Evolutionary conservation across 2,797 vertebrate genomes (phyloP), one percentile per base, ranked within the genome.

Genomic region (Micromesistius poutassou): DNA sequence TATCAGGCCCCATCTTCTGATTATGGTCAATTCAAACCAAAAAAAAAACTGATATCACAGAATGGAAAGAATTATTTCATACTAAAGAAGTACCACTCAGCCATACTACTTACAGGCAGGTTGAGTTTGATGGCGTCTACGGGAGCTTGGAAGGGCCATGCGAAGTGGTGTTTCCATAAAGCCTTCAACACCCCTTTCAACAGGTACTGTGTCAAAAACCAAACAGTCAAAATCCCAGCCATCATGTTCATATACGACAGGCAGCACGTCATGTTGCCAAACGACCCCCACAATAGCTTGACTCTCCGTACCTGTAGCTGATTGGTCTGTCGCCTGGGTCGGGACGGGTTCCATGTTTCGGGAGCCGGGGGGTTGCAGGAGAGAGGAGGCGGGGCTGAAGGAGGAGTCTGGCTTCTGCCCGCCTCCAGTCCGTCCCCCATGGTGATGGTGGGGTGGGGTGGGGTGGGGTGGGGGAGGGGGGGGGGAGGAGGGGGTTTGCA

Each of bases 81-180:
- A 30, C 10, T 13, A 10, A 68, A 73, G n/a, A 0, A 62, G 33
- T n/a, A 4, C 13, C 35, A n/a, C 46, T 55, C 46, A 55, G 46
- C 76, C 74, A 82, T 0, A 1, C 10, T 72, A 90, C 96, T 96
- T 85, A 97, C 97, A 82, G 96, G 97, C 83, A 98, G 94, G 91
- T 94, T 94, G 46, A 98, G 94, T 91, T 97, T 97, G 89, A 96
- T 92, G 70, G 95, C 95, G 7, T 98, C 97, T 90, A 98, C 97
- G 22, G 97, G 96, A 91, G 95, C 95, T 80, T 97, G 96, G 92
- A 98, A 98, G 88, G 97, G 97, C 97, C 97, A 98, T 12, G 96
- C 95, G 76, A 98, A 97, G 84, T 97, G 93, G 85, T 98, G 96
- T 93, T 97, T 98, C 97, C 96, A 97, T 83, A 97, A 85, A 0